Evolutionary conservation across 2,797 vertebrate genomes (phyloP).

Genomic region (Phrynocephalus guinanensis): DNA sequence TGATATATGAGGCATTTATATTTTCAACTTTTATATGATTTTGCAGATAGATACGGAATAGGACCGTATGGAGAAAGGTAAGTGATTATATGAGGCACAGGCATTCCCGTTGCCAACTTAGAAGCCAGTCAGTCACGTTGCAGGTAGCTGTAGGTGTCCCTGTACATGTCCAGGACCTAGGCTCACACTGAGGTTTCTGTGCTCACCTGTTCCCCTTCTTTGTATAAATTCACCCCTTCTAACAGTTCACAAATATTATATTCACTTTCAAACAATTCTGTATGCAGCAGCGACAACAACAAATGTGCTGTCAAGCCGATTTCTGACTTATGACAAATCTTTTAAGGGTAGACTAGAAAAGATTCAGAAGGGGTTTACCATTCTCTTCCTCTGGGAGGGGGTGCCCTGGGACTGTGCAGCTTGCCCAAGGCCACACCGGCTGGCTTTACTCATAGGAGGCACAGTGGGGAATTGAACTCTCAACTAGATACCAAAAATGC

Average conservation of each 20-base stretch:
- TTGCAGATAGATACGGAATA: neutral
- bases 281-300: no score
- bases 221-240: neutral
- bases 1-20: neutral
- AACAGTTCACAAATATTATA: neutral
- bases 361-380: no score
- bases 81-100: neutral
- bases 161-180: neutral
- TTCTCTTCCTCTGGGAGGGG: no score
- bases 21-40: neutral
- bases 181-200: neutral
- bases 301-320: no score
- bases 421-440: no score
- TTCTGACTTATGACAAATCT: no score
- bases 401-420: no score
- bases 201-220: neutral
- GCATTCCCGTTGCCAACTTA: neutral
- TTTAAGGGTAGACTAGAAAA: no score
- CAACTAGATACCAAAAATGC: no score
- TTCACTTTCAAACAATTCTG: neutral
- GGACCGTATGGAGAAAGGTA: neutral
- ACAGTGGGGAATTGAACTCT: no score
- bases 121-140: neutral
- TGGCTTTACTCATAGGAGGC: no score
- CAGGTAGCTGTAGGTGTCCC: neutral